These are phyloP conservation scores for Cotesia chilonis DNA, from an alignment of 1,140 invertebrate genomes.

Conservation along the genomic window DNA sequence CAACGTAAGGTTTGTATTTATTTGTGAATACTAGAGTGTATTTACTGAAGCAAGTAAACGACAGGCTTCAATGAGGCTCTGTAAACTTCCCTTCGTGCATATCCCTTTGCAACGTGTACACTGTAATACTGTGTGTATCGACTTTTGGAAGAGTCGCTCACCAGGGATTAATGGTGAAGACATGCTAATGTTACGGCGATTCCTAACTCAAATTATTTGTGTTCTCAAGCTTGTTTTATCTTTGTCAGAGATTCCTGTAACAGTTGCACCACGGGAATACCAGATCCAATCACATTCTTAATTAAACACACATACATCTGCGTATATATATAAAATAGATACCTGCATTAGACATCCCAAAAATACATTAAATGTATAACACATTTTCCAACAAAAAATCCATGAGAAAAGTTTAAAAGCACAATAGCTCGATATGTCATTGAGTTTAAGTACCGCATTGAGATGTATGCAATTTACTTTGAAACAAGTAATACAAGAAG, in stretches of 20 bases:
- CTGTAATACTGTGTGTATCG: constrained; percentile 3
- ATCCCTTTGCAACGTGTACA: neutral
- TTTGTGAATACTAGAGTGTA: constrained; percentile 2
- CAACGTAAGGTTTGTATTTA: constrained; percentile 3
- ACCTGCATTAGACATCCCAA: too few species aligned
- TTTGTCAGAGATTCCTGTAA: constrained; percentile 4
- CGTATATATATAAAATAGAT: too few species aligned
- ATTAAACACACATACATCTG: too few species aligned
- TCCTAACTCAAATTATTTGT: neutral
- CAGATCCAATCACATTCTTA: too few species aligned
- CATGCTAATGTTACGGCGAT: neutral
- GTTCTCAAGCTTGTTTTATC: constrained; percentile 5
- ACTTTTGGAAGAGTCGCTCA: constrained; percentile 8
- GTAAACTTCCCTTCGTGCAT: neutral
- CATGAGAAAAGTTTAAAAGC: too few species aligned
- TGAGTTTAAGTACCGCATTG: too few species aligned
- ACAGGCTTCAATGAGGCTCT: constrained; percentile 10
- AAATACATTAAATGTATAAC: too few species aligned
- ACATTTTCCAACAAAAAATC: too few species aligned
- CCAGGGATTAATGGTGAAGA: neutral
- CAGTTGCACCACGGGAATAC: too few species aligned
- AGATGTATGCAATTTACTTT: too few species aligned
- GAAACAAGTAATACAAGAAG: too few species aligned
- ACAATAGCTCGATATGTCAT: too few species aligned
- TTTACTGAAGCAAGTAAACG: constrained; percentile 14